Evolutionary conservation across 1,140 invertebrate species (phyloP).

Genomic region (Glossosoma conforme): DNA sequence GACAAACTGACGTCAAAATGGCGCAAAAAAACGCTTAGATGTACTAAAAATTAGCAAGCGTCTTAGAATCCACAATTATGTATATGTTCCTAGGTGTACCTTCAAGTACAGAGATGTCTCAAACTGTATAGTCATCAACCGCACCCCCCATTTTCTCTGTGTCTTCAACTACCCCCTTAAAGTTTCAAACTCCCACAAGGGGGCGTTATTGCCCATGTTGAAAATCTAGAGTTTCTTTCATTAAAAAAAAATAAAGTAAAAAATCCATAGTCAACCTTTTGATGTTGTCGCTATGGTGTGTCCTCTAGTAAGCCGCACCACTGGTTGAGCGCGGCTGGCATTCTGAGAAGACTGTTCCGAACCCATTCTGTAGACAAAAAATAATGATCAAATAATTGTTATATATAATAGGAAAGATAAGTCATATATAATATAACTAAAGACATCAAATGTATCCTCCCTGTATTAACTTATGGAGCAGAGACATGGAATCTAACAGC

Average conservation of each 20-base stretch:
- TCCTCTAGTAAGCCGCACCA: constrained; percentile 45
- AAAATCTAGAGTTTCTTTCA: constrained; percentile 1
- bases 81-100: no score
- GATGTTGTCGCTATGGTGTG: constrained; percentile 51
- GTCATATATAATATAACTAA: no score
- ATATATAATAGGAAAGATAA: no score
- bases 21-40: no score
- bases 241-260: background rate
- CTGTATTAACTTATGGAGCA: no score
- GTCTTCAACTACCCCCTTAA: background rate
- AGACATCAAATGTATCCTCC: no score
- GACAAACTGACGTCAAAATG: no score
- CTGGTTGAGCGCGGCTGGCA: constrained; percentile 26
- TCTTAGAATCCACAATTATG: no score
- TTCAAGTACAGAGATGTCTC: background rate
- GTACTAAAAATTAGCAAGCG: no score
- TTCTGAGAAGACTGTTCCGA: constrained; percentile 55
- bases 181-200: background rate
- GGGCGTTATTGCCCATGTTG: background rate
- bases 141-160: background rate
- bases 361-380: constrained; percentile 52
- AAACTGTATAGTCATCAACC: background rate
- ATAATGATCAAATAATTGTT: no score
- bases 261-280: constrained; percentile 9
- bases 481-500: no score